phyloP scores from a whole-genome alignment of 2,113 vertebrate species.

The Psettodes erumei region DNA sequence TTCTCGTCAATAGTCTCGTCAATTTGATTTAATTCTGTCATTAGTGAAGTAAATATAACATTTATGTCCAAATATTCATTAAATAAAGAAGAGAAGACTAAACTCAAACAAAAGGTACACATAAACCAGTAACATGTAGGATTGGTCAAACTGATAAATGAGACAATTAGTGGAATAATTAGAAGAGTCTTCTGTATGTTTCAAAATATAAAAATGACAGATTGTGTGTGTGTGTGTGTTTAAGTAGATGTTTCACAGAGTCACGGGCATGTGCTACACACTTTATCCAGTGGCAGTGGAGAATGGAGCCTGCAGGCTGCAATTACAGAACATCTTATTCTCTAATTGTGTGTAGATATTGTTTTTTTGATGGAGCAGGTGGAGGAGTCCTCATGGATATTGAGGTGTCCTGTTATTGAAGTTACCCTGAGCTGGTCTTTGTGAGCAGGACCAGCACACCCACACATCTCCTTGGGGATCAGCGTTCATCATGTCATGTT shows the following conservation, averaged over 20 bases:
- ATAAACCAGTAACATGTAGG: too few species aligned
- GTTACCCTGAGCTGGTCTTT: slow-evolving; percentile 21
- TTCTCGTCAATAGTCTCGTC: too few species aligned
- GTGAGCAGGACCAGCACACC: slow-evolving; percentile 1
- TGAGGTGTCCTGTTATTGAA: slow-evolving; percentile 28
- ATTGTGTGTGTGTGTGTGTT: too few species aligned
- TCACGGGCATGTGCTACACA: not conserved
- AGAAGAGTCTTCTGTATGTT: too few species aligned
- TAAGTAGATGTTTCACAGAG: not conserved
- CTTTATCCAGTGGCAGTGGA: slow-evolving; percentile 1
- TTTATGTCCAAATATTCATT: not conserved
- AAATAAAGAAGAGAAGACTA: not conserved
- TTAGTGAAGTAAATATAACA: too few species aligned
- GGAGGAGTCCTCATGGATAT: slow-evolving; percentile 22
- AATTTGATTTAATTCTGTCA: not conserved
- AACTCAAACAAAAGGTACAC: too few species aligned
- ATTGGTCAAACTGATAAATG: too few species aligned
- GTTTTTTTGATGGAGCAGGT: slow-evolving; percentile 48
- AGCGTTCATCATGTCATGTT: too few species aligned
- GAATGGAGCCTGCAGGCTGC: slow-evolving; percentile 1
- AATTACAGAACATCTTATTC: slow-evolving; percentile 19
- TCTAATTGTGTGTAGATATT: slow-evolving; percentile 33
- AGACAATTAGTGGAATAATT: too few species aligned
- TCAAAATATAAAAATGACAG: too few species aligned
- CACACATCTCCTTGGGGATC: not conserved